phyloP scores from a whole-genome alignment of 2,113 vertebrate genomes.

The Grammomys surdaster region DNA sequence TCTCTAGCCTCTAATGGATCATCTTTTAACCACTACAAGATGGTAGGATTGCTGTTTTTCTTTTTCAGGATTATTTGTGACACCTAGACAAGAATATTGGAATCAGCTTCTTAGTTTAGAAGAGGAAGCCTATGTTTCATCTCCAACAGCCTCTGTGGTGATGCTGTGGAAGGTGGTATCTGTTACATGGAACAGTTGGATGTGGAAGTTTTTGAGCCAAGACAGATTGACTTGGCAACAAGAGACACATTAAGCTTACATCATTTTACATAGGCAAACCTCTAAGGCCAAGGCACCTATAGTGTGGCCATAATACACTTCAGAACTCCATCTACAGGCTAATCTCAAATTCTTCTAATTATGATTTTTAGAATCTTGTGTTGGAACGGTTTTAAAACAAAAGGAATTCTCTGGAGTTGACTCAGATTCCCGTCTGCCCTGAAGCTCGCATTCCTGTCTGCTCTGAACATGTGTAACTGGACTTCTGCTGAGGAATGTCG shows the following conservation, averaged over 20 bases:
- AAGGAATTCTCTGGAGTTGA: background rate
- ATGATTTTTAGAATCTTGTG: background rate
- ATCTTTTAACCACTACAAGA: background rate
- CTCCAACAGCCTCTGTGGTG: background rate
- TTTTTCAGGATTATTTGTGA: background rate
- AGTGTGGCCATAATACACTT: fast-evolving
- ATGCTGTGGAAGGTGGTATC: background rate
- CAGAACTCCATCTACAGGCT: background rate
- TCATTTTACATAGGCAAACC: background rate
- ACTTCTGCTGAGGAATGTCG: background rate
- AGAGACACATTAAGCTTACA: background rate
- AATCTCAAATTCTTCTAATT: background rate
- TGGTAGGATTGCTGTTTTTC: background rate
- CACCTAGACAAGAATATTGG: background rate
- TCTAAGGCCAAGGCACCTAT: background rate
- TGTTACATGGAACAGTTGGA: too few species aligned
- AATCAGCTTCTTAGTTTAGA: background rate
- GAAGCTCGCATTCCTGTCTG: background rate
- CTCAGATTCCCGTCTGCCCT: background rate
- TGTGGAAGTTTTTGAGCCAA: background rate
- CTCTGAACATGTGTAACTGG: background rate
- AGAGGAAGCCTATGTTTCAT: background rate
- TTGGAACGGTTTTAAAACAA: background rate
- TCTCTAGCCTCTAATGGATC: background rate
- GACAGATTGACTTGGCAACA: background rate